Percentiles rank a stretch among this genome's conserved stretches.
Conservation (phyloP, 2,797 vertebrate genomes). For the Fundulus diaphanus region DNA sequence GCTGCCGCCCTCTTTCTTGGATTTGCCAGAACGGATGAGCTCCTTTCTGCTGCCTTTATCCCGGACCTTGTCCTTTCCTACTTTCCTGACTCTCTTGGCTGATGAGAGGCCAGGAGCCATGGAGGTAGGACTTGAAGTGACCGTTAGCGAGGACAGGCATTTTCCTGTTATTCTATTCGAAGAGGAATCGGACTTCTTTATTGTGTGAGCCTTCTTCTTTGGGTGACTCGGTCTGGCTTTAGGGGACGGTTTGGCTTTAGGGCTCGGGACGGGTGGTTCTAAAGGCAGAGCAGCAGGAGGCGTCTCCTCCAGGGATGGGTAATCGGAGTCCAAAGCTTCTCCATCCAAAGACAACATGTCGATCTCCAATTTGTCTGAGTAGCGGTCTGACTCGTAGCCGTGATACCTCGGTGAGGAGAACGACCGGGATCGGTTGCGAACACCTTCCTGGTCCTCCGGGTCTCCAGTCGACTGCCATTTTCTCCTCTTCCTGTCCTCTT, state of each 20-base stretch:
- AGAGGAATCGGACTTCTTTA: slow-evolving; percentile 76
- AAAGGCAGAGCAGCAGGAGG: slow-evolving; percentile 71
- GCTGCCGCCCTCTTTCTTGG: slow-evolving; percentile 75
- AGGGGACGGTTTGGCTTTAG: slow-evolving; percentile 66
- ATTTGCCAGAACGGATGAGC: slow-evolving; percentile 68
- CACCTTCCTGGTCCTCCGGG: slow-evolving; percentile 56
- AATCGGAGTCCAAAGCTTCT: slow-evolving; percentile 84
- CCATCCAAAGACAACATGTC: slow-evolving; percentile 84
- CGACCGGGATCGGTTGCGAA: slow-evolving; percentile 68
- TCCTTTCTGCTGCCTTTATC: slow-evolving; percentile 81
- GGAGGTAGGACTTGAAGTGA: slow-evolving; percentile 50
- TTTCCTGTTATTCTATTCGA: slow-evolving; percentile 76
- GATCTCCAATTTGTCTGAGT: slow-evolving; percentile 78
- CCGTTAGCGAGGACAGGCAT: slow-evolving; percentile 70
- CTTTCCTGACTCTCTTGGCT: slow-evolving; percentile 71
- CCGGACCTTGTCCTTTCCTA: slow-evolving; percentile 76
- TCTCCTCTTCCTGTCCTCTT: slow-evolving; percentile 77
- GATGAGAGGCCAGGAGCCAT: slow-evolving; percentile 60
- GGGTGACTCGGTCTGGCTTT: slow-evolving; percentile 70
- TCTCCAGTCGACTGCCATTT: slow-evolving; percentile 71
- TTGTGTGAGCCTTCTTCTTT: slow-evolving; percentile 77
- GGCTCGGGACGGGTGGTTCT: slow-evolving; percentile 70
- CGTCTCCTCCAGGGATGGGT: slow-evolving; percentile 81
- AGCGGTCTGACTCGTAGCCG: slow-evolving; percentile 79
- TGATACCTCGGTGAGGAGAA: slow-evolving; percentile 73